Conservation (phyloP, 2,113 vertebrate species). For the Nibea coibor region DNA sequence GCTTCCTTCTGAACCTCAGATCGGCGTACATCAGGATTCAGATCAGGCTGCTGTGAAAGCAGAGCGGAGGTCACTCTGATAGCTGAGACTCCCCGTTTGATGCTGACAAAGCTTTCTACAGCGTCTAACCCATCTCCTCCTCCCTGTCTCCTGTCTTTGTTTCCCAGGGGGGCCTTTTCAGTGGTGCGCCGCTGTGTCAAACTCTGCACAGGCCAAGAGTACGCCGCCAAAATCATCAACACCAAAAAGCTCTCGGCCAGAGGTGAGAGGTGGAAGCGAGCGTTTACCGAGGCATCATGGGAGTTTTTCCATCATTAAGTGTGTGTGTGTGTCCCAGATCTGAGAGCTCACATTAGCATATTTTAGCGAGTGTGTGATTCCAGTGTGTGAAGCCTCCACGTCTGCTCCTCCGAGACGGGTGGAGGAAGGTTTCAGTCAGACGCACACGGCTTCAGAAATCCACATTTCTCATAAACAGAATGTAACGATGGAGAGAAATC, state of each 20-base stretch:
- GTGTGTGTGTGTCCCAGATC: slow-evolving; percentile 51
- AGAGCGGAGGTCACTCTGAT: slow-evolving; percentile 28
- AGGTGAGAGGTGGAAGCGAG: slow-evolving; percentile 83
- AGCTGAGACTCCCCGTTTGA: slow-evolving; percentile 24
- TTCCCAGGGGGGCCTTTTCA: slow-evolving; percentile 93
- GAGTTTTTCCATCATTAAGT: slow-evolving; percentile 30
- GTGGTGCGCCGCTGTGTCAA: slow-evolving; percentile 97
- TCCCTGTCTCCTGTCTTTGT: slow-evolving; percentile 52
- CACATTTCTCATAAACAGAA: background rate
- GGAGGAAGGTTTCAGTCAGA: slow-evolving; percentile 47
- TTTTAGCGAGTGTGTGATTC: slow-evolving; percentile 64
- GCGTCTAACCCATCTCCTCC: slow-evolving; percentile 47
- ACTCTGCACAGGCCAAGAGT: slow-evolving; percentile 94
- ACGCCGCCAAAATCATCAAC: slow-evolving; percentile 98
- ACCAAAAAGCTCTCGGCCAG: slow-evolving; percentile 97
- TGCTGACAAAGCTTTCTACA: slow-evolving; percentile 51
- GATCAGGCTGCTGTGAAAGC: slow-evolving; percentile 9
- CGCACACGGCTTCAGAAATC: background rate
- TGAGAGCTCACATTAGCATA: slow-evolving; percentile 60
- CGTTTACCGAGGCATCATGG: slow-evolving; percentile 14
- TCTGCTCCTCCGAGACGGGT: slow-evolving; percentile 56
- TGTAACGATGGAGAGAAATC: background rate
- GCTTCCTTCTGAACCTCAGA: background rate
- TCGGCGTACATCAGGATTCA: background rate
- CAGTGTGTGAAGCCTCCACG: slow-evolving; percentile 52